These are phyloP conservation scores for Drosophila simulans DNA, from an alignment of 1,140 invertebrate genomes.

Conservation along the genomic window DNA sequence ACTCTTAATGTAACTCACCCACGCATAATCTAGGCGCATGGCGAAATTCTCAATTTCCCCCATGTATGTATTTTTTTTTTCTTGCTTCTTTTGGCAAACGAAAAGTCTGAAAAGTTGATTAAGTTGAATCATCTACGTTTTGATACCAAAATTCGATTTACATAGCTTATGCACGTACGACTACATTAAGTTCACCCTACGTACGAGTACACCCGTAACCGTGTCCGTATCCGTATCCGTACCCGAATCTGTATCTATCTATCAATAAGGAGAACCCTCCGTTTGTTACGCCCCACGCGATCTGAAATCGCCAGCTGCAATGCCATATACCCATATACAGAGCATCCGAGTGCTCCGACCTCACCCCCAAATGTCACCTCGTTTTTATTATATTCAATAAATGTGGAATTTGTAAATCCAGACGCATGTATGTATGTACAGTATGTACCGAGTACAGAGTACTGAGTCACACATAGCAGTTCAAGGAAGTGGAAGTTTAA, in stretches of 20 bases:
- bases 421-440: neutral
- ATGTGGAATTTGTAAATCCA: slow-evolving; percentile 42
- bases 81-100: slow-evolving; percentile 48
- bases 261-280: slow-evolving; percentile 35
- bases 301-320: slow-evolving; percentile 20
- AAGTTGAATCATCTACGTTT: slow-evolving; percentile 51
- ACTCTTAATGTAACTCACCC: slow-evolving; percentile 36
- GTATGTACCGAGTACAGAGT: neutral
- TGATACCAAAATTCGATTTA: slow-evolving; percentile 73
- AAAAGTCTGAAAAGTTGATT: slow-evolving; percentile 54
- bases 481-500: slow-evolving; percentile 13
- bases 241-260: slow-evolving; percentile 11
- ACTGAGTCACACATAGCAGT: slow-evolving; percentile 2
- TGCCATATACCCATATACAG: slow-evolving; percentile 30
- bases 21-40: neutral
- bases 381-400: slow-evolving; percentile 53
- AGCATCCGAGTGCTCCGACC: slow-evolving; percentile 13
- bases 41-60: slow-evolving; percentile 12
- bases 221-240: slow-evolving; percentile 21
- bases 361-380: slow-evolving; percentile 39
- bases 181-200: slow-evolving; percentile 31
- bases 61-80: slow-evolving; percentile 15
- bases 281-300: slow-evolving; percentile 37
- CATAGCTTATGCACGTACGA: slow-evolving; percentile 35
- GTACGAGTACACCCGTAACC: slow-evolving; percentile 18